A percentile compares a stretch with the other conserved stretches of the same genome.
Conservation (phyloP, 2,888 invertebrate genomes). For the Dryocosmus kuriphilus region DNA sequence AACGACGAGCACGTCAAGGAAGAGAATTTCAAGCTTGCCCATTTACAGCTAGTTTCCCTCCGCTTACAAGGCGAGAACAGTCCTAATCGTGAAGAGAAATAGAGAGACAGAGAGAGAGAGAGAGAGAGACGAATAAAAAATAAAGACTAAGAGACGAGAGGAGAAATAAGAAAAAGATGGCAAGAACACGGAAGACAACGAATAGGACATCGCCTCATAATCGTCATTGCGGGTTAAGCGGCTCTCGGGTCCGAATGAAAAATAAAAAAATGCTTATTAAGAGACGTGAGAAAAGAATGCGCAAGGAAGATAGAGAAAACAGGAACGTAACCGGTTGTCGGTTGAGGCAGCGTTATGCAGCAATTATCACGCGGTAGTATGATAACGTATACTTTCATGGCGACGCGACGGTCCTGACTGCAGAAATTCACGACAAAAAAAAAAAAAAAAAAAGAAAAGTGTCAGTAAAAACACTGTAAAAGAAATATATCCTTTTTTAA, state of each 20-base stretch:
- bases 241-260: conserved; percentile 20
- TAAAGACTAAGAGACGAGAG: conserved; percentile 32
- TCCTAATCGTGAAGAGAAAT: conserved; percentile 59
- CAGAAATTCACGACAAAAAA: conserved; percentile 12
- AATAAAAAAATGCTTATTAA: conserved; percentile 35
- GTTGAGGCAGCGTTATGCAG: conserved; percentile 37
- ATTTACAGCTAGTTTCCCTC: conserved; percentile 65
- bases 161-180: conserved; percentile 29
- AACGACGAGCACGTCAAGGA: conserved; percentile 10
- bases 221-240: conserved; percentile 32
- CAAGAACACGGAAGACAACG: conserved; percentile 28
- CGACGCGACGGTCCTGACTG: conserved; percentile 29
- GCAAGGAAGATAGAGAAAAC: conserved; percentile 40
- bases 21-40: conserved; percentile 57
- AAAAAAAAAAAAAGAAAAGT: background rate
- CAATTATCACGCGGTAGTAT: conserved; percentile 37
- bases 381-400: conserved; percentile 37
- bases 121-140: conserved; percentile 18
- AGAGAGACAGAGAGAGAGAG: conserved; percentile 47
- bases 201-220: conserved; percentile 21
- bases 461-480: background rate
- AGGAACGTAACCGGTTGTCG: conserved; percentile 29
- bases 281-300: conserved; percentile 48
- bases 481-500: background rate
- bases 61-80: conserved; percentile 61